Evolutionary conservation across 2,113 vertebrate genomes (phyloP).

Genomic region (Plecturocebus donacophilus): DNA sequence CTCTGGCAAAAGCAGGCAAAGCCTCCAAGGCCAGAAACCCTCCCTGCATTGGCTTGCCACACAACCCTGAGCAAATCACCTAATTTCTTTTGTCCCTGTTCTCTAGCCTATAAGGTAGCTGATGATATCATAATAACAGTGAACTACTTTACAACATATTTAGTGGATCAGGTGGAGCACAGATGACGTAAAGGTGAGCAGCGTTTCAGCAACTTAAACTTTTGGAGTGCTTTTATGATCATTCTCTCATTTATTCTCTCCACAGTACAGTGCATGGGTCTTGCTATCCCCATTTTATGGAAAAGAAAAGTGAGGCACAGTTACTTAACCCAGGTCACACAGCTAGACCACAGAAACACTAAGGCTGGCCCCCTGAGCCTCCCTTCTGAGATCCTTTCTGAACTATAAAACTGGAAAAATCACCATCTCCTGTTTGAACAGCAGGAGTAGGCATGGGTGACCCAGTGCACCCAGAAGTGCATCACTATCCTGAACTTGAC

Average conservation of each 20-base stretch:
- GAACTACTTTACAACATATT: neutral
- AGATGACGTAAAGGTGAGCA: fast-evolving
- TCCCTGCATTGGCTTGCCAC: fast-evolving
- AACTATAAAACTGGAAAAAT: neutral
- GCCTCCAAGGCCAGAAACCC: neutral
- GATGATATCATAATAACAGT: too few species aligned
- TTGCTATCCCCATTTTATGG: neutral
- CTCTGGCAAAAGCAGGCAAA: neutral
- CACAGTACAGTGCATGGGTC: fast-evolving
- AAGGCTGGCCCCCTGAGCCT: neutral
- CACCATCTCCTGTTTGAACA: neutral
- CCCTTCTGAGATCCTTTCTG: fast-evolving
- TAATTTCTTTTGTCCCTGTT: neutral
- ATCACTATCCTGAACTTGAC: neutral
- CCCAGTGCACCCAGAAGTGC: fast-evolving
- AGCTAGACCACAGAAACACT: neutral
- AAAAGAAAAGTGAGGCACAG: neutral
- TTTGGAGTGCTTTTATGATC: neutral
- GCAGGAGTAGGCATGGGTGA: neutral
- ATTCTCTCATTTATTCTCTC: neutral
- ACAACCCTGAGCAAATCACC: neutral
- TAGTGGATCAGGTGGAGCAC: neutral
- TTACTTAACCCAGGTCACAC: neutral
- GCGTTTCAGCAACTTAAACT: neutral
- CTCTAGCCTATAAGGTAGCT: neutral